Evolutionary conservation across 1,140 invertebrate species (phyloP), one percentile per base, ranked within the genome.

Genomic region (Zaprionus tsacasi): DNA sequence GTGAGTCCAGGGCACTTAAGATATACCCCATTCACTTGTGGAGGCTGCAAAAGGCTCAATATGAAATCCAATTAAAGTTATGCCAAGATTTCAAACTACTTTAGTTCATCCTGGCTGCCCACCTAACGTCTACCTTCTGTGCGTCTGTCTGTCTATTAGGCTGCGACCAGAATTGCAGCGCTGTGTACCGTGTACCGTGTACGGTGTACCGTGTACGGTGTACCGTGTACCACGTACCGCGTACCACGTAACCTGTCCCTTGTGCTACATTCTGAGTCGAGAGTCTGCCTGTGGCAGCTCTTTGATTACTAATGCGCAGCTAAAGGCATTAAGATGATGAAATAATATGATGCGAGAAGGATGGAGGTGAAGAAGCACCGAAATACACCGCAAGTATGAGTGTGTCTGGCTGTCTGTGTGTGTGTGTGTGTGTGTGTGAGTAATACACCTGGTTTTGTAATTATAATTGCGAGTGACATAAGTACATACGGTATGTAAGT

Each of bases 391-490:
- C 64, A 67, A 35, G 63, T 52, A 30, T 30, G 27, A 30, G 27
- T 30, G 27, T 40, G 35, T 3, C 27, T 30, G 6, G 58, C 56
- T 56, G 8, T 56, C 21, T 55, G 52, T 30, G 5, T 13, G 58
- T 48, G 25, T 35, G 12, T 21, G 30, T 30, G 36, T 59, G 40
- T 52, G 25, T 57, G 33, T 36, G 30, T 65, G 61, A 56, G 50
- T 50, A 21, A 13, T 50, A 48, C 69, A 58, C 40, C 65, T 66
- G 27, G 35, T 50, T 55, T 55, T 45, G 71, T 69, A 79, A 70
- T 79, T 79, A 77, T 80, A 75, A 80, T 80, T 70, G 71, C 71
- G 58, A 80, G 79, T 79, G 71, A 58, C 60, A 60, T 58, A 77
- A 78, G 67, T 57, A 63, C 27, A 63, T 11, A 50, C 11, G n/a